These are phyloP conservation scores for Luperina nickerlii DNA, from an alignment of 2,888 invertebrate species.

Conservation along the genomic window DNA sequence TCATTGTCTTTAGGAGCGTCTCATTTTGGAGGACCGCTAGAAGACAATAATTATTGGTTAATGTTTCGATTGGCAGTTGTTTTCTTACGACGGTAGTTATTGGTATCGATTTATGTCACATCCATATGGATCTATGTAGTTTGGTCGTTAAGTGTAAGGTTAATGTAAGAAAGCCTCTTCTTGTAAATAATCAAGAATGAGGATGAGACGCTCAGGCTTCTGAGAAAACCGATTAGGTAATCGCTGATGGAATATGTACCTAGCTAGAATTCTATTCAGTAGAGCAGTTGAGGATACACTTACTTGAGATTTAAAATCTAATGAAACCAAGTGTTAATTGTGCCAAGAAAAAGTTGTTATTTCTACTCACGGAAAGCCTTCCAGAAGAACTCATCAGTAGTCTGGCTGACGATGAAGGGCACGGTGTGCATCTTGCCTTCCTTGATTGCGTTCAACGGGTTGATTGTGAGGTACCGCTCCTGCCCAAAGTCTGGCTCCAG, in stretches of 20 bases:
- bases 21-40: slow-evolving; percentile 90
- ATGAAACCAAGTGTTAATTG: background rate
- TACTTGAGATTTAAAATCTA: background rate
- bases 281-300: background rate
- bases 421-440: slow-evolving; percentile 91
- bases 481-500: slow-evolving; percentile 92
- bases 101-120: background rate
- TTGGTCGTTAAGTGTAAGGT: background rate
- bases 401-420: slow-evolving; percentile 92
- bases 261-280: background rate
- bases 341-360: background rate
- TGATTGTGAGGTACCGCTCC: slow-evolving; percentile 91
- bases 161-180: background rate
- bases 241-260: background rate
- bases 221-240: background rate
- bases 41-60: slow-evolving; percentile 1
- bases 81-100: background rate
- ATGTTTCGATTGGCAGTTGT: background rate
- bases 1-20: slow-evolving; percentile 89
- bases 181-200: background rate
- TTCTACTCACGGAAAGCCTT: slow-evolving; percentile 90
- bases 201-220: background rate
- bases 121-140: background rate
- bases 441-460: slow-evolving; percentile 91
- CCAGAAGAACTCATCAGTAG: slow-evolving; percentile 92